Percentiles rank a stretch among this genome's conserved stretches.
These are phyloP conservation scores for Xanthorhoe spadicearia DNA, from an alignment of 2,888 invertebrate species.

Conservation along the genomic window DNA sequence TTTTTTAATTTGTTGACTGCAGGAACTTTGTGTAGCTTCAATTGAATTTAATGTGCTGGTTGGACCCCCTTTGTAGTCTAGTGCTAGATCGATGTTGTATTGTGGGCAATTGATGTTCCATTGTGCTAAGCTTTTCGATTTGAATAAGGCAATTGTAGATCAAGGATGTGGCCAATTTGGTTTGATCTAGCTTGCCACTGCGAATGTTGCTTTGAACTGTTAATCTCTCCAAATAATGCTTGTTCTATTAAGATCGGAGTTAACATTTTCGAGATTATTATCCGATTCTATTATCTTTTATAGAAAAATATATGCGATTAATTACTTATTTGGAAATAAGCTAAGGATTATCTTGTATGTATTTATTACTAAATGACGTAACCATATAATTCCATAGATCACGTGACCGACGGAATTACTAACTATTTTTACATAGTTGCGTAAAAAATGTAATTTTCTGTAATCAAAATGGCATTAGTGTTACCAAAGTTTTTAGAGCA, in stretches of 20 bases:
- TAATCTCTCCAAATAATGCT: constrained; percentile 2
- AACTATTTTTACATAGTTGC: constrained; percentile 52
- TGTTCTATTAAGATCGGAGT: neutral
- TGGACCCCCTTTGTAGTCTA: constrained; percentile 57
- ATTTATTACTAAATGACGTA: constrained; percentile 57
- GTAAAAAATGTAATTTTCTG: constrained; percentile 71
- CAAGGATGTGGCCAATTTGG: constrained; percentile 73
- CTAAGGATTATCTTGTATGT: constrained; percentile 58
- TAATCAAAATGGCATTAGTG: constrained; percentile 80
- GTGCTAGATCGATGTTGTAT: constrained; percentile 56
- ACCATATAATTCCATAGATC: constrained; percentile 48
- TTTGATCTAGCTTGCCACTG: constrained; percentile 45
- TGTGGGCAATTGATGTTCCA: constrained; percentile 62
- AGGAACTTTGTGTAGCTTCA: constrained; percentile 48
- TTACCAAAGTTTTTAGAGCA: constrained; percentile 59
- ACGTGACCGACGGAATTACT: constrained; percentile 61
- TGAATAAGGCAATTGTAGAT: constrained; percentile 71
- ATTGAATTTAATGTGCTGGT: constrained; percentile 50
- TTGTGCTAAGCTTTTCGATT: constrained; percentile 68
- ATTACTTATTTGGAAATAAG: constrained; percentile 45
- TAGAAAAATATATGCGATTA: constrained; percentile 45
- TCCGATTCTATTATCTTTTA: constrained; percentile 27
- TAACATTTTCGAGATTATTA: neutral
- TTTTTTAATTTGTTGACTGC: constrained; percentile 41
- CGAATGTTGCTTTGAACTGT: constrained; percentile 25